Base-by-base conservation (phyloP, 1,140 invertebrate species). In the Ips nitidus region DNA sequence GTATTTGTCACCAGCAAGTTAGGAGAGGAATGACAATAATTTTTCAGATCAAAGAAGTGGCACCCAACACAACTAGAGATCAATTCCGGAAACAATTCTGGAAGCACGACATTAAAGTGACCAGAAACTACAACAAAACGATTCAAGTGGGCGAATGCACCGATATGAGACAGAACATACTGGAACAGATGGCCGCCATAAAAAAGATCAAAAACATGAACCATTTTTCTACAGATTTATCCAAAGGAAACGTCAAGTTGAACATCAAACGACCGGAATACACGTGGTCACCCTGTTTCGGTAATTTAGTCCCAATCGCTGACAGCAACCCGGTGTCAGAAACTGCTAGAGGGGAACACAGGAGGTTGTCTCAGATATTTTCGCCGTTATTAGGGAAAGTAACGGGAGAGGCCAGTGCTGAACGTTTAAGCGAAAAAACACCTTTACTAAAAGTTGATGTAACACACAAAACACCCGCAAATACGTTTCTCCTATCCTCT, bases 21-120 rank as follows among this genome's bases (percentile, higher is more conserved):
- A 45, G n/a, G n/a, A 40, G 73, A 53, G 40, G 52, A 50, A 37
- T 5, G 4, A 38, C 2, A 47, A 40, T 38, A 40, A 22, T 50
- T 53, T 68, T 62, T 37, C 75, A 90, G 88, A 84, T 91, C 3
- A 92, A 92, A 80, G 89, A 91, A 83, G 89, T 92, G 4, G 87
- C 88, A 41, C 90, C 91, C 0, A 76, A 85, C 1, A 82, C 84
- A 1, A 84, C 84, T 7, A 79, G 81, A 37, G 81, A 86, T 73
- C 74, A 79, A 37, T 59, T 52, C 3, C 57, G 74, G 50, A 79
- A 83, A n/a, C 78, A 83, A 60, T 91, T 91, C 75, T 91, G 89
- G 88, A 86, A 85, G 72, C 82, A 87, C 67, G 89, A 90, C 75
- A 83, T 91, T 41, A 85, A 88, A 81, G 82, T 88, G 70, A 83